Evolutionary conservation across 2,888 invertebrate species (phyloP).

Genomic region (Penaeus monodon): DNA sequence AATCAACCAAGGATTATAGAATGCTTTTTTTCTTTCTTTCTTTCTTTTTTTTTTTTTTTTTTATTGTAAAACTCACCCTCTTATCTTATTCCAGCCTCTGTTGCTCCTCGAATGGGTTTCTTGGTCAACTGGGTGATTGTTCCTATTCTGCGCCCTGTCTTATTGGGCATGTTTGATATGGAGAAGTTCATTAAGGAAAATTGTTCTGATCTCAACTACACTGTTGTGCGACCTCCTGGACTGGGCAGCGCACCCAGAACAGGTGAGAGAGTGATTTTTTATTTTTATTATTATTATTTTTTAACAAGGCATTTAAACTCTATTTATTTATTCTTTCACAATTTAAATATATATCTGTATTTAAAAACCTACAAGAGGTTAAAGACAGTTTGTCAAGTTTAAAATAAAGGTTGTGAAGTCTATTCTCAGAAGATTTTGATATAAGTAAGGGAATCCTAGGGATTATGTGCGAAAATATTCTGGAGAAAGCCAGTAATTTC

Average conservation of each 20-base stretch:
- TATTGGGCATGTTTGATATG: slow-evolving; percentile 65
- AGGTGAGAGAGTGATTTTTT: slow-evolving; percentile 27
- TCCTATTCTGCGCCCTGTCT: slow-evolving; percentile 61
- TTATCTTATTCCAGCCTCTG: slow-evolving; percentile 31
- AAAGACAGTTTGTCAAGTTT: too few species aligned
- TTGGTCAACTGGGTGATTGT: slow-evolving; percentile 64
- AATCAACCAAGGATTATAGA: background rate
- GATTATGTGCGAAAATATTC: too few species aligned
- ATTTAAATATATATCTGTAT: too few species aligned
- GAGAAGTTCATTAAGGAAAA: slow-evolving; percentile 58
- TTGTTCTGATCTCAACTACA: slow-evolving; percentile 63
- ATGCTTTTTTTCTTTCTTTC: background rate
- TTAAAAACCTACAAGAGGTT: too few species aligned
- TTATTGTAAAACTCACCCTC: background rate
- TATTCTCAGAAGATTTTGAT: too few species aligned
- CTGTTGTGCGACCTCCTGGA: slow-evolving; percentile 65
- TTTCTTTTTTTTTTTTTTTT: background rate
- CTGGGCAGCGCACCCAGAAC: slow-evolving; percentile 50
- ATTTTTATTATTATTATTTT: too few species aligned
- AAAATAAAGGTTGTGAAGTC: too few species aligned
- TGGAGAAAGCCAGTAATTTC: too few species aligned
- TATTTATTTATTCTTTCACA: too few species aligned
- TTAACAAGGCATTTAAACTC: too few species aligned
- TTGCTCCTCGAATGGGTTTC: slow-evolving; percentile 55
- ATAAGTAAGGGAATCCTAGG: too few species aligned